These are phyloP conservation scores for Oncorhynchus mykiss DNA, from an alignment of 2,113 vertebrate genomes.

Conservation along the genomic window DNA sequence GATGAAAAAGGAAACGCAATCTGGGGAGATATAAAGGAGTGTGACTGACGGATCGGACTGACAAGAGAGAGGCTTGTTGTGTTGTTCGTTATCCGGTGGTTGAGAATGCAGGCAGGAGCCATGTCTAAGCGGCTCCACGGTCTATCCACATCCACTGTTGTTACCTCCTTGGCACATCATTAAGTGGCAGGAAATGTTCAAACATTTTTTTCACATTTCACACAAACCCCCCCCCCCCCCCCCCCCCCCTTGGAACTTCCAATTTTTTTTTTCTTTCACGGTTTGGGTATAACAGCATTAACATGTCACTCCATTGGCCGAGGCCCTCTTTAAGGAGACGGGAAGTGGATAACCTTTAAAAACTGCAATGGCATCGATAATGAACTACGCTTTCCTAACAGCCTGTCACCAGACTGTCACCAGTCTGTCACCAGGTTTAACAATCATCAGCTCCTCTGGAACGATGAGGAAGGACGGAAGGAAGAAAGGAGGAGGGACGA, in stretches of 20 bases:
- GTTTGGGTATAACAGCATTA: constrained; percentile 54
- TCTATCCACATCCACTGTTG: constrained; percentile 3
- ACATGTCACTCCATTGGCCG: constrained; percentile 53
- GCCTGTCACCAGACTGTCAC: constrained; percentile 71
- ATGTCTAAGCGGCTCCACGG: too few species aligned
- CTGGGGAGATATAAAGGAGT: too few species aligned
- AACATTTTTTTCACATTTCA: constrained; percentile 61
- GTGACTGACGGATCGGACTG: constrained; percentile 13
- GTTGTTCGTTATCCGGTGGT: constrained; percentile 11
- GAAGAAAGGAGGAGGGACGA: not conserved
- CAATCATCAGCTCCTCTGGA: constrained; percentile 69
- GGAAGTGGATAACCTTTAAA: constrained; percentile 72
- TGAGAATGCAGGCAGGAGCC: too few species aligned
- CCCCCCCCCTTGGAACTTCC: constrained; percentile 4
- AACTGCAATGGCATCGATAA: constrained; percentile 65
- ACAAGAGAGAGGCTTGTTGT: constrained; percentile 20
- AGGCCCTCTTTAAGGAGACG: constrained; percentile 49
- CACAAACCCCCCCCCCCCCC: constrained; percentile 12
- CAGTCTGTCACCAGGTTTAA: constrained; percentile 73
- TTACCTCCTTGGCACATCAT: constrained; percentile 38
- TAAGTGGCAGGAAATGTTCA: constrained; percentile 44
- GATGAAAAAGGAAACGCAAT: not conserved
- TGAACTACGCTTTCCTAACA: constrained; percentile 68
- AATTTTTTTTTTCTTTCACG: not conserved
- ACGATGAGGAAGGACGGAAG: constrained; percentile 5